phyloP scores from a whole-genome alignment of 2,797 vertebrate genomes.

The Knipowitschia caucasica region DNA sequence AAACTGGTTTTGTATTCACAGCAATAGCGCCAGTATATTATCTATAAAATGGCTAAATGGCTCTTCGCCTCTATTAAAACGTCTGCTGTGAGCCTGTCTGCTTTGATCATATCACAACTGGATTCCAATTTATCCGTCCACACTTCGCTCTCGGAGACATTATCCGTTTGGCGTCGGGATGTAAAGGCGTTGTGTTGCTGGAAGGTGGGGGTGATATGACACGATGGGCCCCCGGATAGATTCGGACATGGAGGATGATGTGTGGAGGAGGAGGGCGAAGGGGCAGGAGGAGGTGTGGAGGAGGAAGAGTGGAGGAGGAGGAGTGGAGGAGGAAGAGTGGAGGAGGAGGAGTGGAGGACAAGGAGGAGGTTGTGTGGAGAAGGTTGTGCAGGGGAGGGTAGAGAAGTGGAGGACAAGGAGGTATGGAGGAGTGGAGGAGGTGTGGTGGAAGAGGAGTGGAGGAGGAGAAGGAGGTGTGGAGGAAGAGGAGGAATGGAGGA shows the following conservation, averaged over 20 bases:
- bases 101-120: not conserved
- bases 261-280: constrained; percentile 32
- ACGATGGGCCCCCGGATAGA: constrained; percentile 14
- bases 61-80: not conserved
- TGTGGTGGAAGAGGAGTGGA: too few species aligned
- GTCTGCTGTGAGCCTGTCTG: not conserved
- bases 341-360: too few species aligned
- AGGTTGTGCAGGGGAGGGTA: too few species aligned
- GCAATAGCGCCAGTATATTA: not conserved
- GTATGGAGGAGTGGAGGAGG: too few species aligned
- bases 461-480: too few species aligned
- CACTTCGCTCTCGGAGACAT: not conserved
- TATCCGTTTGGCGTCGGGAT: not conserved
- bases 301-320: too few species aligned
- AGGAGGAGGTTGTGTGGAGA: too few species aligned
- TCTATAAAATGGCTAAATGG: not conserved
- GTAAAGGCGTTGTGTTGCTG: constrained; percentile 3
- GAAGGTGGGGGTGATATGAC: not conserved
- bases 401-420: too few species aligned
- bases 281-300: constrained; percentile 19
- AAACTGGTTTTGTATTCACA: not conserved
- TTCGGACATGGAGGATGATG: constrained; percentile 11
- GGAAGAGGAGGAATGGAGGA: too few species aligned
- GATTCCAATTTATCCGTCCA: constrained; percentile 2
- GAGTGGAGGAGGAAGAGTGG: too few species aligned